Percentiles rank a stretch among this genome's conserved stretches.
These are phyloP conservation scores for Lepilemur septentrionalis DNA, from an alignment of 2,797 vertebrate genomes.

Conservation along the genomic window DNA sequence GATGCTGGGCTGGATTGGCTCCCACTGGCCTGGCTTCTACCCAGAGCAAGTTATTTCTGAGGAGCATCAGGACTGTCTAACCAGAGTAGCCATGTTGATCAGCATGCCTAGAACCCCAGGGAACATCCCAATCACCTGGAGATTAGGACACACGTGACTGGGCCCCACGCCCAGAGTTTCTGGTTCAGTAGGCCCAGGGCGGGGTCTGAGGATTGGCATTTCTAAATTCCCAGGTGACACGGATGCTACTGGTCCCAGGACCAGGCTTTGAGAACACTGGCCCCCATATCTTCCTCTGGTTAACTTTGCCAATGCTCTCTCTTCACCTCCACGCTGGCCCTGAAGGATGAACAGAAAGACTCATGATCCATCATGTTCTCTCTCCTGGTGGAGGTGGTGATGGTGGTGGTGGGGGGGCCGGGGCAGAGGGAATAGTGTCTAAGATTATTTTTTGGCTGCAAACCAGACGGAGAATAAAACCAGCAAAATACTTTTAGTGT, in stretches of 20 bases:
- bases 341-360: background rate
- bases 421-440: background rate
- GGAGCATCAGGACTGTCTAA: background rate
- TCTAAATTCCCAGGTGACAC: background rate
- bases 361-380: background rate
- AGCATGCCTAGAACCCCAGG: background rate
- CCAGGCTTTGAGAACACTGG: background rate
- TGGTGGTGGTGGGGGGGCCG: background rate
- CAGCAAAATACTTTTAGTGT: background rate
- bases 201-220: background rate
- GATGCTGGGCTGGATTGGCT: background rate
- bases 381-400: background rate
- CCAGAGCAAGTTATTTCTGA: background rate
- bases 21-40: background rate
- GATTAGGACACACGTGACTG: background rate
- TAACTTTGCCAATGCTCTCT: background rate
- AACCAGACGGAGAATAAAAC: background rate
- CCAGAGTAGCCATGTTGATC: background rate
- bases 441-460: slow-evolving; percentile 15
- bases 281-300: background rate
- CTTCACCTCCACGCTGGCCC: background rate
- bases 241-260: background rate
- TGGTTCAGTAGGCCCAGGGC: background rate
- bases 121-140: background rate
- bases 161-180: background rate